phyloP scores from a whole-genome alignment of 2,113 vertebrate species.

The Salminus brasiliensis region DNA sequence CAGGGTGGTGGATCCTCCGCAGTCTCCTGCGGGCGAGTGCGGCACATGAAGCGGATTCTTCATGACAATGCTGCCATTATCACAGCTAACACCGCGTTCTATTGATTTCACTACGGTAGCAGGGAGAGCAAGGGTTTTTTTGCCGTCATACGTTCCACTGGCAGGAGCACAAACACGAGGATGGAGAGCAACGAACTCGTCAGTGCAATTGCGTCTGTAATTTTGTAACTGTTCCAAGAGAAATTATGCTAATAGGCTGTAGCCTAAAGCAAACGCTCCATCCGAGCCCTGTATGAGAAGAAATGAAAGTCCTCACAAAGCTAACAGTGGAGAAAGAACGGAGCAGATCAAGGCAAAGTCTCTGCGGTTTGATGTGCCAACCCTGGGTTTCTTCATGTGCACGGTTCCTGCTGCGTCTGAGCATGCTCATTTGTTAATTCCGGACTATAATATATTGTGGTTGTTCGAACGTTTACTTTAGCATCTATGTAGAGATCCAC shows the following conservation, averaged over 20 bases:
- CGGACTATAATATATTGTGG: slow-evolving; percentile 9
- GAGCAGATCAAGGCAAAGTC: slow-evolving; percentile 21
- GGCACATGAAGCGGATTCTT: slow-evolving; percentile 37
- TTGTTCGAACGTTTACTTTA: slow-evolving; percentile 31
- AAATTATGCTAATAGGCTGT: slow-evolving; percentile 53
- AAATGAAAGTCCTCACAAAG: slow-evolving; percentile 32
- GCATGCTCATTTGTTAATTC: slow-evolving; percentile 25
- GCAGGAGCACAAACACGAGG: slow-evolving; percentile 14
- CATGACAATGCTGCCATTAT: slow-evolving; percentile 43
- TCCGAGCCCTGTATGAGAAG: slow-evolving; percentile 35
- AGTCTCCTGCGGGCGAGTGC: slow-evolving; percentile 41
- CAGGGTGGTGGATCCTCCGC: slow-evolving; percentile 34
- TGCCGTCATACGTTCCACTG: neutral
- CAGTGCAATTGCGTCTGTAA: slow-evolving; percentile 11
- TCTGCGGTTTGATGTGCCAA: slow-evolving; percentile 27
- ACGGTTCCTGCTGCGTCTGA: slow-evolving; percentile 5
- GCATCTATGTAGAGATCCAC: neutral
- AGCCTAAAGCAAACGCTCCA: slow-evolving; percentile 44
- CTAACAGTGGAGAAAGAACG: neutral
- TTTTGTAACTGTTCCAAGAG: slow-evolving; percentile 49
- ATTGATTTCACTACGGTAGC: slow-evolving; percentile 36
- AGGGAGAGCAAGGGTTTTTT: slow-evolving; percentile 32
- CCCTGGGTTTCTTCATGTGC: slow-evolving; percentile 31
- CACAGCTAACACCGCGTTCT: slow-evolving; percentile 42
- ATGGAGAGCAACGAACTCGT: slow-evolving; percentile 27